Base-by-base conservation (phyloP, 2,113 vertebrate species). In the Uropsilus gracilis region DNA sequence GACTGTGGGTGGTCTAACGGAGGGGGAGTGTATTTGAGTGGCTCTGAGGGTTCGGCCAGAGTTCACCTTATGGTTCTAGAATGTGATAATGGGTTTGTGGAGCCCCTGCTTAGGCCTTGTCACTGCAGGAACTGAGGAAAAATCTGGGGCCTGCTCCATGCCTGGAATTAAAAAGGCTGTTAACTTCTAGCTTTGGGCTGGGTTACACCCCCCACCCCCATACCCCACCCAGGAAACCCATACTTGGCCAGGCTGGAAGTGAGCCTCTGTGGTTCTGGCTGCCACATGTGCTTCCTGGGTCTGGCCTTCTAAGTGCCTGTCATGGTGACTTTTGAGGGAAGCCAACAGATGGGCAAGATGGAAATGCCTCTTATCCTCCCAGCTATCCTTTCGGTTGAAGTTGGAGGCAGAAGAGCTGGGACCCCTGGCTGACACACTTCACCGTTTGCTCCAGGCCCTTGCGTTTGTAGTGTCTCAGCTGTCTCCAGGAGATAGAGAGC, bases 231-330 rank as follows among this genome's bases (percentile, higher is more conserved):
- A 83, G 93, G 73, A 86, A 92, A 94, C 69, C 88, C 9, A 22
- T 53, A 68, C 73, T 83, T 88, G 73, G 82, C 73, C 44, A 53
- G 61, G 50, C 81, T 95, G 63, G 85, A 86, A 66, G n/a, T 90
- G 88, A 82, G 77, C 91, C 50, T 90, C 90, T 59, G 55, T 86
- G 92, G 71, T 64, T 77, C 61, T 71, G 75, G 82, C 86, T 61
- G 59, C 66, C 59, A n/a, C 39, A 72, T 91, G 69, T 91, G 69
- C 75, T 93, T 91, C 86, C 81, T 90, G 84, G 90, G 87, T 84
- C 59, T 42, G 76, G 72, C 91, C 91, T 96, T 90, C 37, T 42
- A 81, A 61, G 69, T 78, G 46, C 78, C 92, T 80, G 91, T 93
- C 81, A 83, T 44, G 55, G 73, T 55, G 91, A 84, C 88, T 92